Conservation (phyloP, 2,888 invertebrate species). For the Busseola fusca region DNA sequence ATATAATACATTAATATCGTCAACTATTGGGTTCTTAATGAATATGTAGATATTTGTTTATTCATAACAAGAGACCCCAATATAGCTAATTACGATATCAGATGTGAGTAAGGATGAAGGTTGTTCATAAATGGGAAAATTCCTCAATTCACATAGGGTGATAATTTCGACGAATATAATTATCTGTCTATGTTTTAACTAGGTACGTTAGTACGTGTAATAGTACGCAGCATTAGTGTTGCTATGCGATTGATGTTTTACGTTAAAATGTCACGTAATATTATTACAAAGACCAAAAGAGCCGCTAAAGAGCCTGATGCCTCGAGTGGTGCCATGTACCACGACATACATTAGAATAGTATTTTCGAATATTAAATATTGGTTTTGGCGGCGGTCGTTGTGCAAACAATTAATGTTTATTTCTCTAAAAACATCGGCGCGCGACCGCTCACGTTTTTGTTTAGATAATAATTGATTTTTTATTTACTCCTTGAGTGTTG, state of each 20-base stretch:
- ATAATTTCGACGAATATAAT: conserved; percentile 1
- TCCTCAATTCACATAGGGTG: conserved; percentile 9
- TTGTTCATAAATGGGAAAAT: conserved; percentile 53
- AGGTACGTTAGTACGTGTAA: not conserved
- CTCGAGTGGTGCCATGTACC: conserved; percentile 77
- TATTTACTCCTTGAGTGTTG: conserved; percentile 84
- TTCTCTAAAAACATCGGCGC: conserved; percentile 87
- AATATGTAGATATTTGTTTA: conserved; percentile 79
- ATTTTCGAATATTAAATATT: conserved; percentile 89
- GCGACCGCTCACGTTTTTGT: conserved; percentile 85
- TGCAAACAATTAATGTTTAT: conserved; percentile 87
- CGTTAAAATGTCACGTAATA: conserved; percentile 73
- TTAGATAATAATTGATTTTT: conserved; percentile 87
- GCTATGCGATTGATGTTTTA: conserved; percentile 49
- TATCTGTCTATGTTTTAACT: conserved; percentile 3
- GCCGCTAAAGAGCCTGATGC: conserved; percentile 85
- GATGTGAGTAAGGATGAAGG: conserved; percentile 66
- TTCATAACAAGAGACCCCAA: conserved; percentile 73
- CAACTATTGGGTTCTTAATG: conserved; percentile 74
- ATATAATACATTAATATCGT: conserved; percentile 78
- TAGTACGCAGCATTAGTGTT: conserved; percentile 33
- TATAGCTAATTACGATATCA: conserved; percentile 72
- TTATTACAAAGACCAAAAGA: conserved; percentile 78
- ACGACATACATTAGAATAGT: conserved; percentile 88
- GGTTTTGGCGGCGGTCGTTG: conserved; percentile 86